phyloP scores from a whole-genome alignment of 2,797 vertebrate genomes.

The Hapalemur alaotrensis region DNA sequence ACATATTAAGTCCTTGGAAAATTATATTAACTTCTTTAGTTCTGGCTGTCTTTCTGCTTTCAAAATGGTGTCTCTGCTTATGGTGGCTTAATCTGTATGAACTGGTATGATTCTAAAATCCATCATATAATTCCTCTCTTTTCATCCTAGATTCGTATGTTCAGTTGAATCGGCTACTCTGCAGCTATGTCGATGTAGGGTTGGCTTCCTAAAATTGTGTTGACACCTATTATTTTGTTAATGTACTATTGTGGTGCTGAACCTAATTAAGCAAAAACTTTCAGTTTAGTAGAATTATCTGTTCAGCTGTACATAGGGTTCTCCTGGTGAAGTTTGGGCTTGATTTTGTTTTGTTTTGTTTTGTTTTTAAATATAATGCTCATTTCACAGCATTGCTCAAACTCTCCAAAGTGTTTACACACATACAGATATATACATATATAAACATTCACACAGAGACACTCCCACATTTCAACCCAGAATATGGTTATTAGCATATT shows the following conservation, averaged over 20 bases:
- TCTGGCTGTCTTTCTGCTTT: background rate
- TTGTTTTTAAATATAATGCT: background rate
- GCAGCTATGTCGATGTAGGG: background rate
- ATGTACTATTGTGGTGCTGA: background rate
- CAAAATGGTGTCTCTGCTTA: background rate
- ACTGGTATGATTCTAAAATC: background rate
- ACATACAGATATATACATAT: background rate
- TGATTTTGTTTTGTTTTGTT: background rate
- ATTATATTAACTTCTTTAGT: background rate
- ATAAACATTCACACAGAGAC: background rate
- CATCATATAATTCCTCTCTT: background rate
- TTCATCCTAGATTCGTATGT: background rate
- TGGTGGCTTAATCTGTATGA: background rate
- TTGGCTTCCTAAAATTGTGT: background rate
- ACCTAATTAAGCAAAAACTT: background rate
- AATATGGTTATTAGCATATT: background rate
- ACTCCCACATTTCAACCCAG: background rate
- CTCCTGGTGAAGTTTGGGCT: background rate
- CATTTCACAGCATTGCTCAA: background rate
- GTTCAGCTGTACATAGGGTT: background rate
- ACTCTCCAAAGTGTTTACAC: background rate
- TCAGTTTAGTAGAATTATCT: background rate
- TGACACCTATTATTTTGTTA: background rate
- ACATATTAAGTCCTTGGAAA: slow-evolving; percentile 1
- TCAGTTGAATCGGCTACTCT: background rate